Evolutionary conservation across 2,888 invertebrate genomes (phyloP).

Genomic region (Stegophylla sp.): DNA sequence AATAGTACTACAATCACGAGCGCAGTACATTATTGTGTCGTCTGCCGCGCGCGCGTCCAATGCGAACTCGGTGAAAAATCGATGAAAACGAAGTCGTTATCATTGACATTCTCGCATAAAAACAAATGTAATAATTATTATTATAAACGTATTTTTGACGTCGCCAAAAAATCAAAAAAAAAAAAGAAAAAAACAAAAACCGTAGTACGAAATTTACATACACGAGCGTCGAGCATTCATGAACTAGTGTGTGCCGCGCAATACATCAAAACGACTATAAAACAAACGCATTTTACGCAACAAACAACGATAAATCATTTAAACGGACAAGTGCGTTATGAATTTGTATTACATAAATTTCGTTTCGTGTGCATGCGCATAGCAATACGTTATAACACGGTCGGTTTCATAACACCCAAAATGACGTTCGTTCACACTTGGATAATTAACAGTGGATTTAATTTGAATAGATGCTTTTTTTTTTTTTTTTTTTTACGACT

Average conservation of each 20-base stretch:
- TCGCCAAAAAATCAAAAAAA: too few species aligned
- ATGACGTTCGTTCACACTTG: slow-evolving; percentile 42
- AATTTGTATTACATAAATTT: slow-evolving; percentile 19
- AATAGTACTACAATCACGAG: too few species aligned
- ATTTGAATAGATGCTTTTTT: slow-evolving; percentile 1
- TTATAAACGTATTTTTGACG: background rate
- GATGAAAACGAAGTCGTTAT: background rate
- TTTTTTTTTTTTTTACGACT: background rate
- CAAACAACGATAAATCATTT: slow-evolving; percentile 38
- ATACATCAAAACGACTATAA: background rate
- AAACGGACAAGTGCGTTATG: slow-evolving; percentile 31
- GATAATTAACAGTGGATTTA: slow-evolving; percentile 46
- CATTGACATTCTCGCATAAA: background rate
- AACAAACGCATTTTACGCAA: slow-evolving; percentile 16
- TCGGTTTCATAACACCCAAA: slow-evolving; percentile 14
- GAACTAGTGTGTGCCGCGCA: background rate
- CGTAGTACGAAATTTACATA: too few species aligned
- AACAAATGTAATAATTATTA: too few species aligned
- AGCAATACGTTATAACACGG: slow-evolving; percentile 27
- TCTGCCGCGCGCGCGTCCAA: background rate
- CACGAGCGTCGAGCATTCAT: too few species aligned
- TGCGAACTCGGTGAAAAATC: too few species aligned
- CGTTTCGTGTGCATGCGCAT: background rate
- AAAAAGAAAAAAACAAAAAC: too few species aligned
- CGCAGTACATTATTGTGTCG: too few species aligned